Evolutionary conservation across 37 sponge, comb jelly and placozoan species (phyloP), one percentile per base, ranked within the genome.

Genomic region (Chondrilla cf. caribensis): DNA sequence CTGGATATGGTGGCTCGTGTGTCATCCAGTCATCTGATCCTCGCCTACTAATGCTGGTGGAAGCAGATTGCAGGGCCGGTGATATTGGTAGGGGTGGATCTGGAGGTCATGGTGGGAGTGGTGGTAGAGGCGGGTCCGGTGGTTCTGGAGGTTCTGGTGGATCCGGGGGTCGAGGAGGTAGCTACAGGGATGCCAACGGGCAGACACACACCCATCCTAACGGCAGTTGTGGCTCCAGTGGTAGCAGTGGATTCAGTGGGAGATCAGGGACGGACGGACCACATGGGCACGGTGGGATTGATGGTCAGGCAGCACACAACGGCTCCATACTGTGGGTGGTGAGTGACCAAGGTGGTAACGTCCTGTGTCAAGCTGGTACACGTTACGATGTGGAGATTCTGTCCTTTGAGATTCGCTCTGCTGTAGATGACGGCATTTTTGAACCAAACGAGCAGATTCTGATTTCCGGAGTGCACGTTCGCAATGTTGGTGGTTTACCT

Each of bases 381-480:
- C 60, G 93, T 33, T 92, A 84, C 47, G 90, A 92, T 80, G 75
- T 79, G 33, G 81, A 89, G 37, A 81, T 92, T 18, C 81, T 80
- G 32, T 43, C 47, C 43, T 38, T 89, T 18, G 37, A 32, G 32
- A 77, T 84, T 42, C 80, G 60, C 26, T 89, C 93, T 24, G 93
- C 89, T 17, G 83, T 92, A 57, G 87, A 89, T 81, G 93, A 93
- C 82, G 93, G 93, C 2, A 89, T 93, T 39, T 89, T 93, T 78
- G 90, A 93, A 37, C 93, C 93, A 17, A 93, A 93, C 66, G 93
- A 93, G 41, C 81, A 81, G 39, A 89, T 93, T 22, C 31, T 82
- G 15, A 82, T 93, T 2, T 81, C 83, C 65, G 85, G 79, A 38
- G 79, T 93, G 15, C 15, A 17, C 17, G 71, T 84, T 0, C 54